Percentiles rank a stretch among this genome's conserved stretches.
These are phyloP conservation scores for Lasioglossum zephyrum DNA, from an alignment of 2,888 invertebrate species.

Conservation along the genomic window DNA sequence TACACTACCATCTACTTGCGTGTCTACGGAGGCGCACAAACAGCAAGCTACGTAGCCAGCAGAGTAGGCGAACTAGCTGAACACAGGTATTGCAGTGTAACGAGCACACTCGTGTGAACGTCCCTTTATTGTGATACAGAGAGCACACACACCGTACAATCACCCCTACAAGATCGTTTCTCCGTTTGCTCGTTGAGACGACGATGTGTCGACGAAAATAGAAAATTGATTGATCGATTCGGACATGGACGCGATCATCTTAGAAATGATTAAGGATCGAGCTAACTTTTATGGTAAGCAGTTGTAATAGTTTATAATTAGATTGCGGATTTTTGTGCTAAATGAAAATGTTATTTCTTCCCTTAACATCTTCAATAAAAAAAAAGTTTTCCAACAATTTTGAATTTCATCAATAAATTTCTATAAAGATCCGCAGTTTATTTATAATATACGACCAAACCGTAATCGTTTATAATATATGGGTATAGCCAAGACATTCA, in stretches of 20 bases:
- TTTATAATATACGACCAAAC: no score
- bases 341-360: no score
- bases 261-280: not conserved
- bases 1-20: constrained; percentile 45
- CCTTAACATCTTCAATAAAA: no score
- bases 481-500: no score
- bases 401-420: no score
- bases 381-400: no score
- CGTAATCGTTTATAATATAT: no score
- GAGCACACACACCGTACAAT: constrained; percentile 62
- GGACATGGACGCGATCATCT: constrained; percentile 40
- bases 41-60: constrained; percentile 54
- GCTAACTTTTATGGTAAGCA: not conserved
- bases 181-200: not conserved
- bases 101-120: constrained; percentile 62
- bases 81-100: constrained; percentile 47
- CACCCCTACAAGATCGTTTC: constrained; percentile 35
- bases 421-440: no score
- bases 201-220: constrained; percentile 17
- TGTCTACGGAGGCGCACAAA: constrained; percentile 46
- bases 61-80: constrained; percentile 32
- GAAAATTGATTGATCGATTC: constrained; percentile 2
- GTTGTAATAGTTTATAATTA: no score
- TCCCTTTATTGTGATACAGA: constrained; percentile 66
- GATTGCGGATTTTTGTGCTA: no score